phyloP scores from a whole-genome alignment of 2,888 invertebrate species.

The Camponotus fellah region DNA sequence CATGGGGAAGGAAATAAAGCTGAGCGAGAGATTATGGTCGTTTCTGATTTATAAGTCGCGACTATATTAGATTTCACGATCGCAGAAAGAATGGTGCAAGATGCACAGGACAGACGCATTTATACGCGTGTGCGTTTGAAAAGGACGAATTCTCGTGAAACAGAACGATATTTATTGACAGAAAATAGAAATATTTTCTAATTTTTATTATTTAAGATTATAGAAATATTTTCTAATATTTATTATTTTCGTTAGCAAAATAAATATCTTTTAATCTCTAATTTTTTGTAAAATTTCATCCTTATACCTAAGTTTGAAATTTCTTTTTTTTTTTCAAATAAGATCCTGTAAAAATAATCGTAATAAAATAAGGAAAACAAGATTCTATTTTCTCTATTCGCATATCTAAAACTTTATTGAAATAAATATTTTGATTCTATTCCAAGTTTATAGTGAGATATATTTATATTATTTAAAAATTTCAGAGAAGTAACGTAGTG shows the following conservation, averaged over 20 bases:
- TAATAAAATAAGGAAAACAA: neutral
- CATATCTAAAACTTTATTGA: neutral
- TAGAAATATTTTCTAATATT: too few relatives aligned
- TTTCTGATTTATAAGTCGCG: conserved; percentile 39
- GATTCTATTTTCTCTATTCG: neutral
- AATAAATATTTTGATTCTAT: neutral
- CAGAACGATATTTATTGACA: neutral
- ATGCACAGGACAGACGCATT: neutral
- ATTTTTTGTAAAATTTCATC: neutral
- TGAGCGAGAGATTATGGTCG: conserved; percentile 32
- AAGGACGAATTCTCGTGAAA: neutral
- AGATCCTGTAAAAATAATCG: neutral
- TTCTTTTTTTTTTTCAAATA: neutral
- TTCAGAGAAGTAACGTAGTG: neutral
- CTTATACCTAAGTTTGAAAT: neutral
- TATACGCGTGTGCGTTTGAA: neutral
- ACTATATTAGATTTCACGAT: conserved; percentile 41
- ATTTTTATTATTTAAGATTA: too few relatives aligned
- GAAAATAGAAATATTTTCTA: neutral
- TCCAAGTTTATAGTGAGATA: neutral
- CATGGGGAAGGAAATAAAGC: conserved; percentile 11
- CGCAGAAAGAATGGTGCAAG: conserved; percentile 15
- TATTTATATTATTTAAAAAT: conserved; percentile 5
- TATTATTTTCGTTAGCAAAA: too few relatives aligned
- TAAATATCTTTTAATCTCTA: neutral